Base-by-base conservation (phyloP, 2,113 vertebrate genomes). In the Empidonax alnorum region DNA sequence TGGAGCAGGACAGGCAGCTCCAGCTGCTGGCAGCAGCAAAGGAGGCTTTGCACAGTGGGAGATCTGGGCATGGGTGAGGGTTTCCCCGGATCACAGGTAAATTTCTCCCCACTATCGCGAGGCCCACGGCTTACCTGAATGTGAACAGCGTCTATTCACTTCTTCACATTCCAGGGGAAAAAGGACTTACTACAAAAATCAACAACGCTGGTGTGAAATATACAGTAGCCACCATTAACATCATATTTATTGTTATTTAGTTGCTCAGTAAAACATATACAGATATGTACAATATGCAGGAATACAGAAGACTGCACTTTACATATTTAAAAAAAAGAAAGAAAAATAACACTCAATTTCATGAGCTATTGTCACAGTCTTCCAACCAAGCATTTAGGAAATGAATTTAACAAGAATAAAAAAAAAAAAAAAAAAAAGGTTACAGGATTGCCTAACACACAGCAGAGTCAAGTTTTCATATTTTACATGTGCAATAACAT, bases 211-310 rank as follows among this genome's bases (percentile, higher is more conserved):
- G 74, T 39, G 94, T 93, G 87, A 96, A 93, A 93, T 74, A 79
- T 73, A 85, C 97, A 94, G 93, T 95, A 87, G 94, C 81, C 99
- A 99, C 99, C 98, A 98, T 99, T 99, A 99, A 99, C 99, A 96
- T 99, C 98, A 99, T 99, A 99, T 99, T 99, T 99, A 99, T 99
- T 99, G 99, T 99, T 99, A 99, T 99, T 99, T 99, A 99, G 99
- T 99, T 99, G 99, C 98, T 99, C 99, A 99, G 99, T 99, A 99
- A 99, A 99, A 99, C 99, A 99, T 99, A 99, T 99, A 99, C 99
- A 99, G 98, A 98, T 99, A 99, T 99, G 99, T 99, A 99, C 99
- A 99, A 99, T 99, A 99, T 99, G 99, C 99, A 99, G 99, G 99
- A 99, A 99, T 99, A 99, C 99, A 99, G 99, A 99, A 99, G 98